These are phyloP conservation scores for Xerus inauris DNA, from an alignment of 2,113 vertebrate species.

Conservation along the genomic window DNA sequence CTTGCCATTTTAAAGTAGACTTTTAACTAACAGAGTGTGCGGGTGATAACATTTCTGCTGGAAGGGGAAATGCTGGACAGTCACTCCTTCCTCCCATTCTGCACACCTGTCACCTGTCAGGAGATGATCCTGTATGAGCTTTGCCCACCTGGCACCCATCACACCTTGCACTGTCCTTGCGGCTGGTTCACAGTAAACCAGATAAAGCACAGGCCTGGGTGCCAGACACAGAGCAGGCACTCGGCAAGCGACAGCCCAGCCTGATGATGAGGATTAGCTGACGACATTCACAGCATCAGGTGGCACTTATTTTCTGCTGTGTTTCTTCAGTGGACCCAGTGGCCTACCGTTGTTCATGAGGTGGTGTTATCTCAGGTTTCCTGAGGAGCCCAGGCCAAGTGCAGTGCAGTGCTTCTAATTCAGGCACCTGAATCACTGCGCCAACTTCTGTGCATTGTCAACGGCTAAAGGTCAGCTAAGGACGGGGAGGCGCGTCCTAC, in stretches of 20 bases:
- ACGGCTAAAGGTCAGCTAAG: not conserved
- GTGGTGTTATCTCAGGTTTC: slow-evolving; percentile 1
- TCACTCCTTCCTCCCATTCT: not conserved
- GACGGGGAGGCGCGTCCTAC: not conserved
- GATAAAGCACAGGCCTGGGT: not conserved
- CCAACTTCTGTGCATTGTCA: not conserved
- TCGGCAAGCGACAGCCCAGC: not conserved
- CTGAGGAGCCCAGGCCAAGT: not conserved
- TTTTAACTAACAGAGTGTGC: not conserved
- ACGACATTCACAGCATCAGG: not conserved
- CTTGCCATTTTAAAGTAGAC: not conserved
- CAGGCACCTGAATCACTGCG: not conserved
- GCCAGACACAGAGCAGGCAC: not conserved
- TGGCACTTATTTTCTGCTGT: not conserved
- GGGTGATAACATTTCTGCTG: not conserved
- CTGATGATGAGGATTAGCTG: not conserved
- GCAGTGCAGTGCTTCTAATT: not conserved
- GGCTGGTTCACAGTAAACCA: not conserved
- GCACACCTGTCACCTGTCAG: not conserved
- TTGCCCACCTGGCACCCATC: not conserved
- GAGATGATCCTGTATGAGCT: not conserved
- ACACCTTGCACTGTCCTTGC: not conserved
- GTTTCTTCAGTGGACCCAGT: not conserved
- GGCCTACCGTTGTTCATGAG: not conserved
- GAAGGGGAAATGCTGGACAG: not conserved